These are phyloP conservation scores for Vombatus ursinus DNA, from an alignment of 2,113 vertebrate genomes.

Conservation along the genomic window DNA sequence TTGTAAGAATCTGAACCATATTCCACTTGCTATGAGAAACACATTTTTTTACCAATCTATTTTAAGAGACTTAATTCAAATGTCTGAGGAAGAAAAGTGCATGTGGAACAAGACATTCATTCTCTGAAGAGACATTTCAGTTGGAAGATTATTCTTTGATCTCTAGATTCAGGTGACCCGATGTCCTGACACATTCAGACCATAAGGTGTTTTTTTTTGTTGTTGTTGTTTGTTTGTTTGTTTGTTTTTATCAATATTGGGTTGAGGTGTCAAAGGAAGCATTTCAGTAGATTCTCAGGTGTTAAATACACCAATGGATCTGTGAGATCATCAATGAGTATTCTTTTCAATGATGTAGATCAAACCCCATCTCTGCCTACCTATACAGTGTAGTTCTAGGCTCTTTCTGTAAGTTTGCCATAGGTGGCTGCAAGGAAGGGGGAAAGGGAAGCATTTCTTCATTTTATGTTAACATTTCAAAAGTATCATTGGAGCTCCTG, in stretches of 20 bases:
- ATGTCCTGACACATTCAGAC: neutral
- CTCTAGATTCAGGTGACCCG: constrained; percentile 2
- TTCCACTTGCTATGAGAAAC: constrained; percentile 29
- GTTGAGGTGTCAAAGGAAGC: neutral
- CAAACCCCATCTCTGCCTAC: neutral
- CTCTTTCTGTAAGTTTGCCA: neutral
- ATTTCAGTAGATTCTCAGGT: neutral
- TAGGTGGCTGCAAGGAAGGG: neutral
- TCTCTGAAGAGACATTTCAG: neutral
- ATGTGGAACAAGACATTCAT: neutral
- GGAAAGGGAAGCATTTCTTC: neutral
- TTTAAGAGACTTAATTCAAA: constrained; percentile 33
- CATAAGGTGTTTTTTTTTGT: too few species aligned
- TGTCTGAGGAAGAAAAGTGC: constrained; percentile 25
- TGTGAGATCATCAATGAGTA: neutral
- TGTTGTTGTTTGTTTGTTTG: neutral
- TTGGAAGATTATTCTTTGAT: neutral
- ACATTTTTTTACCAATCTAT: constrained; percentile 18
- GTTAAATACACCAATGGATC: neutral
- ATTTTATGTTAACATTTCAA: neutral
- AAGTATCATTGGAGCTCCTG: neutral
- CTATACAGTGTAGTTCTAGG: neutral
- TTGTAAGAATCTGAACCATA: constrained; percentile 41
- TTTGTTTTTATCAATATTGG: neutral
- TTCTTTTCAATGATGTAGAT: neutral